These are phyloP conservation scores for Apantesis nais DNA, from an alignment of 2,888 invertebrate genomes.

Conservation along the genomic window DNA sequence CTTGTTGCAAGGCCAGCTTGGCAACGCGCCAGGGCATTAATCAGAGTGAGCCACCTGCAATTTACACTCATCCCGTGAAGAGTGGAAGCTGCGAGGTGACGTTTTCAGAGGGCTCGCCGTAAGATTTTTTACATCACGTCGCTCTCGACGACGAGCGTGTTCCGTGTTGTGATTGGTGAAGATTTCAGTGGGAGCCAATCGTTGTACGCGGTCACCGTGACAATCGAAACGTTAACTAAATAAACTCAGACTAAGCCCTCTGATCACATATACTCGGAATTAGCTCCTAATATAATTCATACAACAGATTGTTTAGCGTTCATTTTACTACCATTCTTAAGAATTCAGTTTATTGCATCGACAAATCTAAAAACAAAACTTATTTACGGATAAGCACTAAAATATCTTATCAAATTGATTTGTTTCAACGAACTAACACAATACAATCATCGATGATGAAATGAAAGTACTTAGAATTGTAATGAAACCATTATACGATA, in stretches of 20 bases:
- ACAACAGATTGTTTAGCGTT: conserved; percentile 7
- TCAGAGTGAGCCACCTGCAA: conserved; percentile 62
- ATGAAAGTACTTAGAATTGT: conserved; percentile 26
- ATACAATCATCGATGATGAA: conserved; percentile 33
- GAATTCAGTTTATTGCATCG: not conserved
- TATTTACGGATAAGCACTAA: not conserved
- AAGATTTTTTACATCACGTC: too few relatives aligned
- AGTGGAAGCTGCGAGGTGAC: conserved; percentile 43
- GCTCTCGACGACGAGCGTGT: too few relatives aligned
- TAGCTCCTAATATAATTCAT: conserved; percentile 18
- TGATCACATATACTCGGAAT: conserved; percentile 27
- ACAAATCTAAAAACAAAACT: not conserved
- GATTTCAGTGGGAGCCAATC: too few relatives aligned
- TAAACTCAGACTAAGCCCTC: not conserved
- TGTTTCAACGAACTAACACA: not conserved
- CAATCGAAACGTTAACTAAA: too few relatives aligned
- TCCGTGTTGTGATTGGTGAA: too few relatives aligned
- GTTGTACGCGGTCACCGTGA: too few relatives aligned
- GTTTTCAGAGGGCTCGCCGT: not conserved
- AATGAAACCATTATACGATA: conserved; percentile 27
- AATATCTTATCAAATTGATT: conserved; percentile 12
- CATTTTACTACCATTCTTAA: not conserved
- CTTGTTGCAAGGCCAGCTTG: conserved; percentile 58
- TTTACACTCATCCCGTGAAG: conserved; percentile 52
- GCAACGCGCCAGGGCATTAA: conserved; percentile 61